phyloP scores from a whole-genome alignment of 92 coral and sea anemone genomes.

The Muricea muricata region DNA sequence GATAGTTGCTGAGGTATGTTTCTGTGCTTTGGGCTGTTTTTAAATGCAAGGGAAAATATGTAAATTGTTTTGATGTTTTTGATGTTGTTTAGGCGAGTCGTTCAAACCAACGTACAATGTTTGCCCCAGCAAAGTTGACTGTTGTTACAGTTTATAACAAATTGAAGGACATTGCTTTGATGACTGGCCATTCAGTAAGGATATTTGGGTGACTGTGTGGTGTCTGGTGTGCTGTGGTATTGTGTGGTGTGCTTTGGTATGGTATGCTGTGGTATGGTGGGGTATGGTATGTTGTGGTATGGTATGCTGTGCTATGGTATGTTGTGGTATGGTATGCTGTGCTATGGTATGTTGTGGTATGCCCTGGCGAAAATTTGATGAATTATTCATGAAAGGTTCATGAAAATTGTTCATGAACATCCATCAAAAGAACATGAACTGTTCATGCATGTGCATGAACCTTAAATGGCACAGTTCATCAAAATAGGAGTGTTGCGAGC shows the following conservation, averaged over 20 bases:
- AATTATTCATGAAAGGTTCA: too few species aligned
- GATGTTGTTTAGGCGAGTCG: constrained; percentile 76
- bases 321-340: not conserved
- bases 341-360: too few species aligned
- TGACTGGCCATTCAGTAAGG: constrained; percentile 97
- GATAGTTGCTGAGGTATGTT: constrained; percentile 98
- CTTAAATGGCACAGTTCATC: too few species aligned
- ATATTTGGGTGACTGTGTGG: not conserved
- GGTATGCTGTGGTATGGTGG: not conserved
- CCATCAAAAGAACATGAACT: too few species aligned
- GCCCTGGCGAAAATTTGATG: too few species aligned
- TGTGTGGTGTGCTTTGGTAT: not conserved
- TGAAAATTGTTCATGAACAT: too few species aligned
- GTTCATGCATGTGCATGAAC: too few species aligned
- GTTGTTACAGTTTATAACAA: constrained; percentile 82
- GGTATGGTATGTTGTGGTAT: too few species aligned
- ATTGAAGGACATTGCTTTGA: constrained; percentile 88
- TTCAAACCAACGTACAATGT: constrained; percentile 93
- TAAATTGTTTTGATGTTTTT: not conserved
- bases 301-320: too few species aligned
- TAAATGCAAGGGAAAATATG: too few species aligned
- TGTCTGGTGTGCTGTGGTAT: not conserved
- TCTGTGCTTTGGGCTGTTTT: too few species aligned
- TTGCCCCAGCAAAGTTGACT: constrained; percentile 97
- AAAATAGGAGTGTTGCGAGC: too few species aligned